Percentiles rank a stretch among this genome's conserved stretches.
Evolutionary conservation across 2,113 vertebrate species (phyloP).

Genomic region (Trematocara unimaculatum): DNA sequence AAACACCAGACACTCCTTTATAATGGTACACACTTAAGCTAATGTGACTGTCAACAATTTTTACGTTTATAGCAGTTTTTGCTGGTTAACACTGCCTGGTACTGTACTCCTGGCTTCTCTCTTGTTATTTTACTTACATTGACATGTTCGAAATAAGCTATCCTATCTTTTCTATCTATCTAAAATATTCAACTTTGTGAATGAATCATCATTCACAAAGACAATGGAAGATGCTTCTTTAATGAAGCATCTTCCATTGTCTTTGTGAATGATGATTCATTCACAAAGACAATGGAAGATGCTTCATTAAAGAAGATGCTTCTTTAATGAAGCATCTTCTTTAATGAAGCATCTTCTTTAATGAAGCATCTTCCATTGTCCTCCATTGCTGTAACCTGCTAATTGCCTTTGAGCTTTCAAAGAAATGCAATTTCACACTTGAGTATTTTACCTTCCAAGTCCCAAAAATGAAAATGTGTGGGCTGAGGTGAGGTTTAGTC

Average conservation of each 20-base stretch:
- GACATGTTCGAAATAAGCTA: background rate
- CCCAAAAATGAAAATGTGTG: background rate
- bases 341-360: too few relatives aligned
- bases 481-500: background rate
- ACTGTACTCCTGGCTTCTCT: background rate
- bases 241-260: background rate
- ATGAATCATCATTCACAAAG: background rate
- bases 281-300: background rate
- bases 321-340: background rate
- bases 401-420: background rate
- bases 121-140: background rate
- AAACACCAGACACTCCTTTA: background rate
- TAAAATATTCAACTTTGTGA: background rate
- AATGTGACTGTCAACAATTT: background rate
- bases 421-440: slow-evolving; percentile 22
- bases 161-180: background rate
- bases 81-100: background rate
- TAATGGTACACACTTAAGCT: background rate
- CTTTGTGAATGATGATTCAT: background rate
- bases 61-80: background rate
- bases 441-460: background rate
- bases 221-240: background rate
- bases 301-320: accelerated
- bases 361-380: background rate
- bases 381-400: background rate